phyloP scores from a whole-genome alignment of 2,888 invertebrate genomes.

The Eristalinus sepulchralis region DNA sequence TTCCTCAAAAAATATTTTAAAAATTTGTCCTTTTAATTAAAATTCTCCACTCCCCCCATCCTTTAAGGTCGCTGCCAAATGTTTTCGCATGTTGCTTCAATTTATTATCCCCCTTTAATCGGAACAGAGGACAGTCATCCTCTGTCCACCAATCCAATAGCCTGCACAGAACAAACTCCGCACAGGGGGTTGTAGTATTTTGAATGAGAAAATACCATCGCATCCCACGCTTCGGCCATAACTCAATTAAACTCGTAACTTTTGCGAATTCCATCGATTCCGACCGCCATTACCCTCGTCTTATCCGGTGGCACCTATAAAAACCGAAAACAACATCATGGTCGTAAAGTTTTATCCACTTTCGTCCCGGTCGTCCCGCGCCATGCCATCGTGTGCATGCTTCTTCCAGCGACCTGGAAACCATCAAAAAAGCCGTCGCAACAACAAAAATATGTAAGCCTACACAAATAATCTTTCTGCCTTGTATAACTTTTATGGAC shows the following conservation, averaged over 20 bases:
- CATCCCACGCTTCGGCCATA: not conserved
- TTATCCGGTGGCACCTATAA: slow-evolving; percentile 9
- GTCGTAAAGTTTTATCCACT: slow-evolving; percentile 41
- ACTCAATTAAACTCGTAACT: slow-evolving; percentile 32
- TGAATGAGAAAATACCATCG: not conserved
- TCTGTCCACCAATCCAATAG: not conserved
- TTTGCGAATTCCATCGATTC: slow-evolving; percentile 37
- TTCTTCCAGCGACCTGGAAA: slow-evolving; percentile 26
- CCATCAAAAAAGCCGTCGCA: not conserved
- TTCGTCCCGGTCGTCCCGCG: not conserved
- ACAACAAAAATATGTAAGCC: slow-evolving; percentile 20
- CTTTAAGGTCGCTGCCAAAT: not conserved
- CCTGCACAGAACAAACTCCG: too few species aligned
- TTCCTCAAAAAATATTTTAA: too few species aligned
- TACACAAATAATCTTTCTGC: not conserved
- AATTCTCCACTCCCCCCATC: not conserved
- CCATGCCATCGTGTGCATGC: not conserved
- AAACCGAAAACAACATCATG: slow-evolving; percentile 30
- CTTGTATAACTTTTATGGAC: slow-evolving; percentile 22
- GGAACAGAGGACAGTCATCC: not conserved
- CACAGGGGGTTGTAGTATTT: not conserved
- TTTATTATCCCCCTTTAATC: not conserved
- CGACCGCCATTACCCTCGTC: not conserved
- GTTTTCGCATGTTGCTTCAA: not conserved
- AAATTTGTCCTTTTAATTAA: not conserved